phyloP scores from a whole-genome alignment of 2,797 vertebrate genomes.

The Onychomys torridus region DNA sequence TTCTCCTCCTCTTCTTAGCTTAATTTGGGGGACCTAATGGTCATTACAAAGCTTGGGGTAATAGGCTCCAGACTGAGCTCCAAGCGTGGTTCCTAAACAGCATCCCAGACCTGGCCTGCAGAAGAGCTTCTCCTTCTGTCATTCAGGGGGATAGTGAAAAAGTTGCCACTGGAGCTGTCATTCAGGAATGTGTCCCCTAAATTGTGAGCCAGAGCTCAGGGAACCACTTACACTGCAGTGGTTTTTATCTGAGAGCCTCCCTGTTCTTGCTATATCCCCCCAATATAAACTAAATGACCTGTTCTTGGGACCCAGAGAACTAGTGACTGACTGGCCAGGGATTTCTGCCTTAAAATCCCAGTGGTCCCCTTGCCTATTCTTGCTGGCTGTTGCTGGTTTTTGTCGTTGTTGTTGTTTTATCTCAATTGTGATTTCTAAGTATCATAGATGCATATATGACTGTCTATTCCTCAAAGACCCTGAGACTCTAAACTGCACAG shows the following conservation, averaged over 20 bases:
- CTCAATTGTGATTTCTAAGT: background rate
- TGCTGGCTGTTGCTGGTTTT: background rate
- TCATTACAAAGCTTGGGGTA: background rate
- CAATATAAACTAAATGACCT: background rate
- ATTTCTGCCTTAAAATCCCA: background rate
- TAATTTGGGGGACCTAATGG: background rate
- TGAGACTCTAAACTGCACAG: background rate
- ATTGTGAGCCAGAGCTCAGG: background rate
- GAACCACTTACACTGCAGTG: background rate
- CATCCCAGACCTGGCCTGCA: no score
- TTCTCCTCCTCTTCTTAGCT: background rate
- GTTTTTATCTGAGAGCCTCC: no score
- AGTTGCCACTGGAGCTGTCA: no score
- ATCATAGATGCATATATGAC: background rate
- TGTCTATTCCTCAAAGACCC: background rate
- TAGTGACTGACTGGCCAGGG: background rate
- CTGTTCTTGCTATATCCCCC: background rate
- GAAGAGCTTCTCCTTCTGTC: background rate
- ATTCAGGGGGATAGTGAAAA: background rate
- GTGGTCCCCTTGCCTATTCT: background rate
- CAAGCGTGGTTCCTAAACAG: background rate
- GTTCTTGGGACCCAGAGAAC: background rate
- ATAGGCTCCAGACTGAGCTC: background rate
- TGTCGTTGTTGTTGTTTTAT: background rate
- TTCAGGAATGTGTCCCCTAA: background rate